These are phyloP conservation scores for Stichopus chloronotus DNA, from an alignment of 35 echinoderm and acorn worm species.

Conservation along the genomic window DNA sequence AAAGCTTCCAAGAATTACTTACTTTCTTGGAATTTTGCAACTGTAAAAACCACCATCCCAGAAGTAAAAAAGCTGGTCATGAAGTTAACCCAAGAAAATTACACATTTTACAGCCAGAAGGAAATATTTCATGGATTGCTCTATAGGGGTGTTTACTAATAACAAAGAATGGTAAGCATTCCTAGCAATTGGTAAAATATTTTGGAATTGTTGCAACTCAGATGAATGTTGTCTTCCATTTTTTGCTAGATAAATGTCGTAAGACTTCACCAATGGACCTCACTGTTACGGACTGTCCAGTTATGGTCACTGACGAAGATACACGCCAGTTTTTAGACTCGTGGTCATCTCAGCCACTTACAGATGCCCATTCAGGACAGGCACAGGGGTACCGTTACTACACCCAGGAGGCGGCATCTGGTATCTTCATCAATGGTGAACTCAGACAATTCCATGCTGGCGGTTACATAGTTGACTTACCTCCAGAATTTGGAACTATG, in stretches of 20 bases:
- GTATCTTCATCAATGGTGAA: not conserved
- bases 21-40: too few relatives aligned
- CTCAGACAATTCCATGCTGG: constrained; percentile 21
- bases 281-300: not conserved
- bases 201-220: too few relatives aligned
- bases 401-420: not conserved
- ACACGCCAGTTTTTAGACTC: not conserved
- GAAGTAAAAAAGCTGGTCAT: too few relatives aligned
- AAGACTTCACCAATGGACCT: not conserved
- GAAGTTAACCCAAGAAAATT: too few relatives aligned
- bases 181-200: too few relatives aligned
- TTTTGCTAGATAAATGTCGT: not conserved
- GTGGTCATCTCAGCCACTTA: not conserved
- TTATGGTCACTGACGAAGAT: not conserved
- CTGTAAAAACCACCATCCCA: too few relatives aligned
- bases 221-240: too few relatives aligned
- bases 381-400: constrained; percentile 9
- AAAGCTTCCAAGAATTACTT: too few relatives aligned
- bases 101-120: too few relatives aligned
- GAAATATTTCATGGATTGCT: too few relatives aligned
- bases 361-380: constrained; percentile 22
- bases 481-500: not conserved
- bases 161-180: too few relatives aligned
- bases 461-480: constrained; percentile 50
- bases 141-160: too few relatives aligned